These are phyloP conservation scores for Coregonus sp. DNA, from an alignment of 2,797 vertebrate species.

Conservation along the genomic window DNA sequence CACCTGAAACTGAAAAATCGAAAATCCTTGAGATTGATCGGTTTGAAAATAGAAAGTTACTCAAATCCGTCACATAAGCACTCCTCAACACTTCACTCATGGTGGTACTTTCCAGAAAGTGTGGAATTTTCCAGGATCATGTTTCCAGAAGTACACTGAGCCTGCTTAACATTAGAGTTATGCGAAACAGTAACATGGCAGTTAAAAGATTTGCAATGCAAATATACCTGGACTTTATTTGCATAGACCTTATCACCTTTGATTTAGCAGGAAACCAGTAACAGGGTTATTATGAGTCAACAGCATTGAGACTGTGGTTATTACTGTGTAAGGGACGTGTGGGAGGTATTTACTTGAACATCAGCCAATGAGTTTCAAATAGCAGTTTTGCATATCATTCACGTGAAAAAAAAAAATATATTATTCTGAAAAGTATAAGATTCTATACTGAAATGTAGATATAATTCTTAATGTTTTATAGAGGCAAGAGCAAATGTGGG, in stretches of 20 bases:
- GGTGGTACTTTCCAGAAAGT: not conserved
- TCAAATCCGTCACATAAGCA: not conserved
- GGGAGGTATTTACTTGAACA: not conserved
- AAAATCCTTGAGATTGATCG: not conserved
- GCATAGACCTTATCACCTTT: slow-evolving; percentile 1
- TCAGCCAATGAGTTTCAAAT: not conserved
- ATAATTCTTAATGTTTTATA: no score
- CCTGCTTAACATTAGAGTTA: not conserved
- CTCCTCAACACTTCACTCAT: not conserved
- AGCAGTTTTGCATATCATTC: not conserved
- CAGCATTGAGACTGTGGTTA: not conserved
- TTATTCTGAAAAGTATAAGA: no score
- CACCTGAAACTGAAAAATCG: not conserved
- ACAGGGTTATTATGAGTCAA: not conserved
- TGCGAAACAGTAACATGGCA: not conserved
- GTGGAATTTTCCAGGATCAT: slow-evolving; percentile 6
- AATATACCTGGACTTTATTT: not conserved
- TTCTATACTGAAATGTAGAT: no score
- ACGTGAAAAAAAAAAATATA: not conserved
- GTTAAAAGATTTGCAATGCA: slow-evolving; percentile 8
- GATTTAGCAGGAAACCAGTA: not conserved
- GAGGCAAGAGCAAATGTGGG: no score
- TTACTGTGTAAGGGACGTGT: not conserved
- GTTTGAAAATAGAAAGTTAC: not conserved
- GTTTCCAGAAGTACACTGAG: slow-evolving; percentile 3